phyloP scores from a whole-genome alignment of 2,797 vertebrate species.

The Spinus pinus region DNA sequence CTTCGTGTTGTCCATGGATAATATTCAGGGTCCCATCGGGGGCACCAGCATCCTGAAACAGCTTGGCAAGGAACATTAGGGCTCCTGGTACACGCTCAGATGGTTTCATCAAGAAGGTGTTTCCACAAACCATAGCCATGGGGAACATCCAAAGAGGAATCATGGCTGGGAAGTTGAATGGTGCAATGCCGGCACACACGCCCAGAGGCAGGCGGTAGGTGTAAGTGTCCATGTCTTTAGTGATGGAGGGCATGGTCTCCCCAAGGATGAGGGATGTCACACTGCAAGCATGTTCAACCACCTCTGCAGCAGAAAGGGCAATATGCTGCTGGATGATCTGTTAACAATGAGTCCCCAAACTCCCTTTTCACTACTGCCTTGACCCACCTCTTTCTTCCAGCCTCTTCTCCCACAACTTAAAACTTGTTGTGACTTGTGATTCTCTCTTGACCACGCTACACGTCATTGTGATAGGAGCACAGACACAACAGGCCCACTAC shows the following conservation, averaged over 20 bases:
- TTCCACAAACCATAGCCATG: slow-evolving; percentile 93
- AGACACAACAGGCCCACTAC: not conserved
- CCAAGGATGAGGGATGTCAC: slow-evolving; percentile 94
- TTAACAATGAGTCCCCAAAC: not conserved
- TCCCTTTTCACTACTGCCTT: not conserved
- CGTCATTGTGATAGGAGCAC: not conserved
- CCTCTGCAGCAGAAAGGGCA: slow-evolving; percentile 82
- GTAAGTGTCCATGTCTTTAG: slow-evolving; percentile 95
- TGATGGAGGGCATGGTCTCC: slow-evolving; percentile 93
- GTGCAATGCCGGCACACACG: slow-evolving; percentile 92
- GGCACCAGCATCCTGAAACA: slow-evolving; percentile 92
- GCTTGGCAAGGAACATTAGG: slow-evolving; percentile 89
- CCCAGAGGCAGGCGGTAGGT: slow-evolving; percentile 91
- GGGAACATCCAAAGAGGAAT: slow-evolving; percentile 99
- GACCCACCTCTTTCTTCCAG: not conserved
- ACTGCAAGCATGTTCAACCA: slow-evolving; percentile 94
- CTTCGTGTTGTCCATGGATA: slow-evolving; percentile 92
- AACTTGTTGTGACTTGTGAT: not conserved
- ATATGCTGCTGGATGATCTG: not conserved
- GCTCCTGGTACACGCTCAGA: slow-evolving; percentile 93
- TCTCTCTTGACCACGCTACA: not conserved
- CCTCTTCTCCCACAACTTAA: not conserved
- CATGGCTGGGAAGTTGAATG: slow-evolving; percentile 98
- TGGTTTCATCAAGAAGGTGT: slow-evolving; percentile 94
- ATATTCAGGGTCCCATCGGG: slow-evolving; percentile 93